A percentile compares a stretch with the other conserved stretches of the same genome.
Evolutionary conservation across 1,140 invertebrate species (phyloP).

Genomic region (Drosophila nannoptera): DNA sequence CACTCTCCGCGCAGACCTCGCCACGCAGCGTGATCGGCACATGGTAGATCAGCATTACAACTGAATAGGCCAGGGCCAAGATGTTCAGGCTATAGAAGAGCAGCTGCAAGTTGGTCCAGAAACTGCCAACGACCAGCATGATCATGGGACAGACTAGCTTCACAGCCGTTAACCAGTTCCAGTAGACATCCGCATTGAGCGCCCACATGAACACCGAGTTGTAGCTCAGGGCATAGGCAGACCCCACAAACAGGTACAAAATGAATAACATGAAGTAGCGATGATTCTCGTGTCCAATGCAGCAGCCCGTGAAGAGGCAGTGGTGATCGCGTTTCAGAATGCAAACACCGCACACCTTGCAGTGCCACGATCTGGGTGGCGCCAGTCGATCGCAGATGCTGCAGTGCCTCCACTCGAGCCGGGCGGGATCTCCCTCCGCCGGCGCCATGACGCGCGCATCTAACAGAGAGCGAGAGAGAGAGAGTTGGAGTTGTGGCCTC

Average conservation of each 20-base stretch:
- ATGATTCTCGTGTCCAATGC: slow-evolving; percentile 93
- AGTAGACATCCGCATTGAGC: slow-evolving; percentile 77
- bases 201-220: slow-evolving; percentile 85
- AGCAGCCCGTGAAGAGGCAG: slow-evolving; percentile 93
- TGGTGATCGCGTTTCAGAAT: slow-evolving; percentile 96
- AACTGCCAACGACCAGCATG: slow-evolving; percentile 81
- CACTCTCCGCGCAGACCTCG: slow-evolving; percentile 62
- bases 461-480: neutral
- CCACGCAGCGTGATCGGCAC: slow-evolving; percentile 80
- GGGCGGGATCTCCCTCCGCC: slow-evolving; percentile 20
- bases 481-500: neutral
- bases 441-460: slow-evolving; percentile 12
- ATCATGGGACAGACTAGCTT: slow-evolving; percentile 85
- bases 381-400: slow-evolving; percentile 82
- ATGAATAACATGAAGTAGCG: slow-evolving; percentile 92
- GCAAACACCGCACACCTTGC: slow-evolving; percentile 87
- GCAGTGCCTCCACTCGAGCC: slow-evolving; percentile 41
- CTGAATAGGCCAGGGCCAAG: slow-evolving; percentile 84
- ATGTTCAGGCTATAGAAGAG: slow-evolving; percentile 85
- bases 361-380: slow-evolving; percentile 94
- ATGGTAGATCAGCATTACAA: slow-evolving; percentile 86
- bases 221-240: slow-evolving; percentile 84
- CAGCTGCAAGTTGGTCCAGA: slow-evolving; percentile 80
- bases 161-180: slow-evolving; percentile 81
- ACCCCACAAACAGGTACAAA: slow-evolving; percentile 86